Evolutionary conservation across 1,140 invertebrate species (phyloP).

Genomic region (Drosophila burlai): DNA sequence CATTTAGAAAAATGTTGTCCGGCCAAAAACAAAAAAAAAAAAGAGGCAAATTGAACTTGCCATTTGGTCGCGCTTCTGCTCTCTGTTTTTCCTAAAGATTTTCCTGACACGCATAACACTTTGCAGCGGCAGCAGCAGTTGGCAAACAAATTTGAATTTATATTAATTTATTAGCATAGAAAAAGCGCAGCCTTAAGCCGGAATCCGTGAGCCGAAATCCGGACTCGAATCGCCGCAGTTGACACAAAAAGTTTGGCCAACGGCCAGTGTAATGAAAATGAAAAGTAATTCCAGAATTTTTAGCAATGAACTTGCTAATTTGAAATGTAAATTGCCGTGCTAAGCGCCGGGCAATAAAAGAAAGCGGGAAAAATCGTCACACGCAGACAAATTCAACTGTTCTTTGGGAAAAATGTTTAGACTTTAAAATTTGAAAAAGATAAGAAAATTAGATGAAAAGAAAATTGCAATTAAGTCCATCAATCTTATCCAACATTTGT

Average conservation of each 20-base stretch:
- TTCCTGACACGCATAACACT: conserved; percentile 75
- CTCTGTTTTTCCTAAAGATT: conserved; percentile 10
- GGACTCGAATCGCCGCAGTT: conserved; percentile 46
- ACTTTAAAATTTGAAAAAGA: not conserved
- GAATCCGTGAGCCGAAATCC: conserved; percentile 12
- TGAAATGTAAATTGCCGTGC: conserved; percentile 79
- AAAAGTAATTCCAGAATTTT: conserved; percentile 79
- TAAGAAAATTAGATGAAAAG: not conserved
- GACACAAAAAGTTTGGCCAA: conserved; percentile 41
- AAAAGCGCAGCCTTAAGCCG: conserved; percentile 64
- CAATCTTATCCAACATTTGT: no score
- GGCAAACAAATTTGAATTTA: conserved; percentile 84
- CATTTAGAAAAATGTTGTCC: conserved; percentile 74
- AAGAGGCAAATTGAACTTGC: conserved; percentile 45
- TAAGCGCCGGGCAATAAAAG: conserved; percentile 64
- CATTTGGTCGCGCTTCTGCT: conserved; percentile 41
- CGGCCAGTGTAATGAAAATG: conserved; percentile 66
- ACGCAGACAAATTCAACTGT: not conserved
- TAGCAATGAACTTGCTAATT: conserved; percentile 82
- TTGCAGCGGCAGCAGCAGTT: conserved; percentile 71
- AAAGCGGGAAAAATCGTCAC: conserved; percentile 10
- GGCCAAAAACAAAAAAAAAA: not conserved
- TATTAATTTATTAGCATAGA: conserved; percentile 84
- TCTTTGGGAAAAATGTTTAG: not conserved
- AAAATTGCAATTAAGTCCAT: not conserved